Base-by-base conservation (phyloP, 1,140 invertebrate genomes). In the Episyrphus balteatus region DNA sequence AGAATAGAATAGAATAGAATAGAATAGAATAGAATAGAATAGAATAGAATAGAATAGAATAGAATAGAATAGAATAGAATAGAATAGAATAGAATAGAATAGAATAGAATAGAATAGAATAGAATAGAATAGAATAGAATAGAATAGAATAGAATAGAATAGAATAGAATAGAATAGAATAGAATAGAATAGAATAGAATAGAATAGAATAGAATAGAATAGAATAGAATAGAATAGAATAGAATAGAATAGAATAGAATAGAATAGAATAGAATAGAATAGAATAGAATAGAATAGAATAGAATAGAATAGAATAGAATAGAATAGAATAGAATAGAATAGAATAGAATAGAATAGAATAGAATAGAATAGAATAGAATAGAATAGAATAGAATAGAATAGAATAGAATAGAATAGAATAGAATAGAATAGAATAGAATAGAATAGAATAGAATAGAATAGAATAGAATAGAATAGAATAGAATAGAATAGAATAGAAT, bases 271-370 rank as follows among this genome's bases (percentile, higher is more conserved):
- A 11, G 19, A 43, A 43, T 43, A 11, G 42, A 43, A 43, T 19
- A 11, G 9, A 21, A 31, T n/a, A n/a, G n/a, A n/a, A n/a, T n/a
- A n/a, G n/a, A 19, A 9, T 19, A 11, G 14, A 43, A 26, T 19
- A 11, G 19, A 43, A 43, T 43, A 11, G 19, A 43, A 43, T 10
- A 36, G 33, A 45, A 34, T 34, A 36, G 32, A 45, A 45, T 45
- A 10, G 44, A 45, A 45, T 45, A 30, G 44, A 45, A 45, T 45
- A 10, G 44, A 45, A 45, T 45, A 10, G 44, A 45, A 45, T 45
- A 10, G 44, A 45, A 45, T 45, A n/a, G 44, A 45, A 45, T 45
- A 8, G 44, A 45, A 45, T 45, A 8, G 44, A 45, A 45, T 45
- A 8, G 44, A 45, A 45, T 45, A 8, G 44, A 45, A 45, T 45